Percentiles rank a stretch among this genome's conserved stretches.
Conservation (phyloP, 1,140 invertebrate species). For the Pseudomyrmex gracilis region DNA sequence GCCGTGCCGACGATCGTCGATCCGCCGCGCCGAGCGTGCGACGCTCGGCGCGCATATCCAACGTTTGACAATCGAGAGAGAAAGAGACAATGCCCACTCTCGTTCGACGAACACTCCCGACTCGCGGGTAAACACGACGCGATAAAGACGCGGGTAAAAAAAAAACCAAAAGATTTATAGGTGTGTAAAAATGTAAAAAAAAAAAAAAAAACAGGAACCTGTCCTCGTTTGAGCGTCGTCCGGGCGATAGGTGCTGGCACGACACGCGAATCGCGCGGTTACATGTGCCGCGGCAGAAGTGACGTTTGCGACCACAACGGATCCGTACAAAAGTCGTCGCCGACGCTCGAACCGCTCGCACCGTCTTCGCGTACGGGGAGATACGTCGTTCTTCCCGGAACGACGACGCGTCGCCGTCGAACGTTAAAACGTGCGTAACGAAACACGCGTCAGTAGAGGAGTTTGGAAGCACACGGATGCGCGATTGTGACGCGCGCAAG, state of each 20-base stretch:
- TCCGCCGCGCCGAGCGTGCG: not conserved
- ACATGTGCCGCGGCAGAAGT: not conserved
- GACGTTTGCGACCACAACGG: constrained; percentile 13
- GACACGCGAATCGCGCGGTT: not conserved
- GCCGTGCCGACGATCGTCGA: constrained; percentile 11
- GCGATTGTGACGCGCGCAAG: constrained; percentile 23
- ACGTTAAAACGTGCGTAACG: not conserved
- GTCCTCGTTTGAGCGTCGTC: not conserved
- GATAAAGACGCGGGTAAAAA: not conserved
- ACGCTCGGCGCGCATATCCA: constrained; percentile 35
- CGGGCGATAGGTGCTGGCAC: not conserved
- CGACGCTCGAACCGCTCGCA: not conserved
- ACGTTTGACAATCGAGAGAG: not conserved
- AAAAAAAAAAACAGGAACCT: too few relatives aligned
- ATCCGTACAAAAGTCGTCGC: not conserved
- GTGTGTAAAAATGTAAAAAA: too few relatives aligned
- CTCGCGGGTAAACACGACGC: too few relatives aligned
- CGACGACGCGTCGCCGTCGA: not conserved
- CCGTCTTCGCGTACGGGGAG: not conserved
- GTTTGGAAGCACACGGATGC: not conserved
- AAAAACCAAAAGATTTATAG: too few relatives aligned
- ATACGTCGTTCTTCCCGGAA: not conserved
- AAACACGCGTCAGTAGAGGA: not conserved
- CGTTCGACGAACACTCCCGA: too few relatives aligned
- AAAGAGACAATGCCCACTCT: too few relatives aligned